Evolutionary conservation across 2,888 invertebrate genomes (phyloP), one percentile per base, ranked within the genome.

Genomic region (Chaitophorus viminalis): DNA sequence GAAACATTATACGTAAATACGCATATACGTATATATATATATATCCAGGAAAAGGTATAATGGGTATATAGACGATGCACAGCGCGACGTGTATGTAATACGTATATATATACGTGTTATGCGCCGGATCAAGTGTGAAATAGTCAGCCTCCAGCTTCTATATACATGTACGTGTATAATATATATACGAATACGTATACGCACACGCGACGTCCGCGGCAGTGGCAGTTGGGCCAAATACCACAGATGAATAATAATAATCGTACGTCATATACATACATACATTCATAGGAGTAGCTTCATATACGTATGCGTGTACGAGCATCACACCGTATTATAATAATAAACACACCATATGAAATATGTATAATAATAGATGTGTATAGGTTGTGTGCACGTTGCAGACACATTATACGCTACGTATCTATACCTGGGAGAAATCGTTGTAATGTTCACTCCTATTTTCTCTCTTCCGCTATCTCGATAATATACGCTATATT

Each of bases 201-300:
- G 60, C 8, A 6, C 60, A 21, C 21, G 60, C 21, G 60, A 21
- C 36, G n/a, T n/a, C n/a, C n/a, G 68, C 74, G 83, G 74, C 74
- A 36, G 82, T 83, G 82, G 82, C 82, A 82, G 82, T 82, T 33
- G 36, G 82, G 82, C 82, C 82, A 29, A 83, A 83, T 83, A 83
- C 82, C 74, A 29, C 39, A 29, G 75, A 83, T 29, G 74, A 83
- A 83, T 83, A 79, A 79, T 83, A 79, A 79, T 39, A 79, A 82
- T 82, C n/a, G n/a, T 54, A 36, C 36, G 36, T 82, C 72, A 29
- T 31, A 29, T 29, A 70, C 29, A 14, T 14, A n/a, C 9, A 9
- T 25, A 25, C 2, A 60, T 21, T 5, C 17, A 29, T 14, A 70
- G 21, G 60, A 60, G 21, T 60, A 25, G 11, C 11, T 46, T 46